phyloP scores from a whole-genome alignment of 1,140 invertebrate species.

The Zaprionus ornatus region DNA sequence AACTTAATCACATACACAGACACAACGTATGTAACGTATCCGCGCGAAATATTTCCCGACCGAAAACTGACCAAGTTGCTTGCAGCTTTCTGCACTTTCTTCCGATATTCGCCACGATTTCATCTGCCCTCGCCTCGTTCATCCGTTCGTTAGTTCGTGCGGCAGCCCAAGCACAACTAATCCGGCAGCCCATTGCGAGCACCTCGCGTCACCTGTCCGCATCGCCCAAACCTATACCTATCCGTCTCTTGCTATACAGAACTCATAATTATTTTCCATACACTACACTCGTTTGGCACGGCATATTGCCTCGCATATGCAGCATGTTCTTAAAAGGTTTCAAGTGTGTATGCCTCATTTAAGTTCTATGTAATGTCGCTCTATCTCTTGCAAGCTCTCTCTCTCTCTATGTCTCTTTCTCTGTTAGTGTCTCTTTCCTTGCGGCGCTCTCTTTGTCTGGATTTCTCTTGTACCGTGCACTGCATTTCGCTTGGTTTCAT shows the following conservation, averaged over 20 bases:
- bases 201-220: conserved; percentile 57
- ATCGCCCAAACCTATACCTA: conserved; percentile 14
- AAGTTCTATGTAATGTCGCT: conserved; percentile 15
- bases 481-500: conserved; percentile 32
- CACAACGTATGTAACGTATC: background rate
- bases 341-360: background rate
- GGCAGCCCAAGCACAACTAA: conserved; percentile 69
- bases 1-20: background rate
- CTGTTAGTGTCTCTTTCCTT: background rate
- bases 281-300: conserved; percentile 13
- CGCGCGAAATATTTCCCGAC: background rate
- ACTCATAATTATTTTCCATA: conserved; percentile 45
- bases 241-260: conserved; percentile 18
- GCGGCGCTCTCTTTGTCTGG: conserved; percentile 9
- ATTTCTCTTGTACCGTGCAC: conserved; percentile 23
- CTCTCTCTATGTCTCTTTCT: background rate
- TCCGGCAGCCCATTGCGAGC: conserved; percentile 48
- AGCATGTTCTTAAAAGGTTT: background rate
- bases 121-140: conserved; percentile 16
- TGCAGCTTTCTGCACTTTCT: conserved; percentile 1
- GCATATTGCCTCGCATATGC: background rate
- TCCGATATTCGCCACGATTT: background rate
- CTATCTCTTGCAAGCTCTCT: conserved; percentile 14
- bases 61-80: background rate
- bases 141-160: conserved; percentile 42